Evolutionary conservation across 2,888 invertebrate genomes (phyloP).

Genomic region (Xylocampa areola): DNA sequence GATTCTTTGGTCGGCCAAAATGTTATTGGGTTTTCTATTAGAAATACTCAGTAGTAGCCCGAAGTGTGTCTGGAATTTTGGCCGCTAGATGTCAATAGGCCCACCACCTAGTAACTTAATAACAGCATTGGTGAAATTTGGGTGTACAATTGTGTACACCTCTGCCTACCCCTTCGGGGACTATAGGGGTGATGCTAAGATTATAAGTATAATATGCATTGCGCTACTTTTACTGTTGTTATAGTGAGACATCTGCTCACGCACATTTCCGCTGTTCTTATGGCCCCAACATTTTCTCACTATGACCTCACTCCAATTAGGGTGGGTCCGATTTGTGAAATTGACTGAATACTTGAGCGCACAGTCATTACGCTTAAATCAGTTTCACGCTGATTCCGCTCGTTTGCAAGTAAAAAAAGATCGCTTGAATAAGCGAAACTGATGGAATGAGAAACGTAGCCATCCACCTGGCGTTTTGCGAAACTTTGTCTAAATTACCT

Average conservation of each 20-base stretch:
- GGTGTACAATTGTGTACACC: no score
- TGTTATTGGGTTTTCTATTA: no score
- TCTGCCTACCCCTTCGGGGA: no score
- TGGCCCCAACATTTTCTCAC: slow-evolving; percentile 39
- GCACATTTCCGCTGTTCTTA: slow-evolving; percentile 14
- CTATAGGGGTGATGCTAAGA: no score
- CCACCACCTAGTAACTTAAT: no score
- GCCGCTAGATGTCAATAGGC: no score
- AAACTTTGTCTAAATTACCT: slow-evolving; percentile 28
- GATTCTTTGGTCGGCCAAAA: no score
- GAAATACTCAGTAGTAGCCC: no score
- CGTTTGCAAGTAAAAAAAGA: slow-evolving; percentile 52
- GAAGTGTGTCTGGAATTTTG: no score
- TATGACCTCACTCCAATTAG: slow-evolving; percentile 63
- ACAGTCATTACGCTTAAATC: slow-evolving; percentile 63
- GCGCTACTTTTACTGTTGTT: no score
- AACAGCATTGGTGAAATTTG: no score
- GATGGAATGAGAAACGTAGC: slow-evolving; percentile 41
- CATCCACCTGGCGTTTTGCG: slow-evolving; percentile 28
- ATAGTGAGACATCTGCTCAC: background rate
- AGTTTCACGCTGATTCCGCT: slow-evolving; percentile 58
- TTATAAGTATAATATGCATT: no score
- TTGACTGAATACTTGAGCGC: slow-evolving; percentile 64
- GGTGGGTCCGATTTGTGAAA: slow-evolving; percentile 64
- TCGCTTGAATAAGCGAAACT: slow-evolving; percentile 50